These are phyloP conservation scores for Saimiri boliviensis DNA, from an alignment of 2,113 vertebrate genomes.

Conservation along the genomic window DNA sequence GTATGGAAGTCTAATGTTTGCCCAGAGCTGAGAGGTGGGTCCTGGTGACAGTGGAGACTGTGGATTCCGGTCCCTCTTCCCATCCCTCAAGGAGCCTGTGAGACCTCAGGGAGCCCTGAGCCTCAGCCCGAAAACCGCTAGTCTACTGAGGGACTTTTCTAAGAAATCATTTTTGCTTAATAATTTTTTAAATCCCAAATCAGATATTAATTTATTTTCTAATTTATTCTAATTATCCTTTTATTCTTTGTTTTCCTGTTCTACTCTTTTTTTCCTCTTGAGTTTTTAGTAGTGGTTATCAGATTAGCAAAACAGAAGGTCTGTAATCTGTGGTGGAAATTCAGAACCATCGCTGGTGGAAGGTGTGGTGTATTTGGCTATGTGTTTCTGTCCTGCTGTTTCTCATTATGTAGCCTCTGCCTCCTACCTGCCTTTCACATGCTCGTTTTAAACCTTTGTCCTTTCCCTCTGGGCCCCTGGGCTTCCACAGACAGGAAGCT, in stretches of 20 bases:
- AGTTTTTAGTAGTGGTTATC: neutral
- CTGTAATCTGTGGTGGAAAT: neutral
- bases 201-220: neutral
- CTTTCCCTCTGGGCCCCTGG: neutral
- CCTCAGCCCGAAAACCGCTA: neutral
- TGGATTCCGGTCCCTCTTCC: too few relatives aligned
- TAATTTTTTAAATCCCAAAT: neutral
- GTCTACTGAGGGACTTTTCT: neutral
- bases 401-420: neutral
- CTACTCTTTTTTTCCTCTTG: neutral
- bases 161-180: slow-evolving; percentile 15
- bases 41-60: neutral
- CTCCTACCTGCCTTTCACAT: neutral
- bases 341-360: neutral
- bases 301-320: neutral
- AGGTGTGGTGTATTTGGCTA: neutral
- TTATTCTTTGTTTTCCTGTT: neutral
- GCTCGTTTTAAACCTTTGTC: neutral
- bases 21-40: neutral
- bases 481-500: neutral
- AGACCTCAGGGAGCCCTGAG: neutral
- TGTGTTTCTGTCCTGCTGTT: neutral
- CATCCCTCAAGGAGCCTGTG: neutral
- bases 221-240: neutral
- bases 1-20: neutral